Percentiles rank a stretch among this genome's conserved stretches.
Conservation (phyloP, 2,888 invertebrate genomes). For the Pollenia amentaria region DNA sequence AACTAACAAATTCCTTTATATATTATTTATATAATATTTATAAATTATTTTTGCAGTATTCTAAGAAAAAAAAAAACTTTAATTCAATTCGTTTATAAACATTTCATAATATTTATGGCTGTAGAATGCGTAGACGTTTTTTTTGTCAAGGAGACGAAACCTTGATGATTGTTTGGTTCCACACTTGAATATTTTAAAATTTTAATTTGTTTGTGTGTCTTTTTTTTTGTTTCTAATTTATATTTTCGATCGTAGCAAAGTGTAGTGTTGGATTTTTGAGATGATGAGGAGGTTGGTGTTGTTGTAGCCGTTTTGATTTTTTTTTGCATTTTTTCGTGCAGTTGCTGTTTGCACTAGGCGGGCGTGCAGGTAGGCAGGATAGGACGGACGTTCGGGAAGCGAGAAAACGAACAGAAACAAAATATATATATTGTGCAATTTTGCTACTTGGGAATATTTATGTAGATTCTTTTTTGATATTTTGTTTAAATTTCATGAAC, state of each 20-base stretch:
- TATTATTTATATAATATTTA: slow-evolving; percentile 8
- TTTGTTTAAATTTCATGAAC: slow-evolving; percentile 69
- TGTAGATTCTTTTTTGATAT: slow-evolving; percentile 55
- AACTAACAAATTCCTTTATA: slow-evolving; percentile 23
- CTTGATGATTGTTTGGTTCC: slow-evolving; percentile 44
- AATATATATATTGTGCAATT: slow-evolving; percentile 74
- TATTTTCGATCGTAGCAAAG: slow-evolving; percentile 41
- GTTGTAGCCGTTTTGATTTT: slow-evolving; percentile 19
- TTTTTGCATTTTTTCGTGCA: slow-evolving; percentile 12
- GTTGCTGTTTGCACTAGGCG: slow-evolving; percentile 51
- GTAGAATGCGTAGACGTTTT: slow-evolving; percentile 28
- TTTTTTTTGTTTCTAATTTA: slow-evolving; percentile 24
- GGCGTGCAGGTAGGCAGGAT: slow-evolving; percentile 50
- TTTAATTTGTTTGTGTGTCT: slow-evolving; percentile 43
- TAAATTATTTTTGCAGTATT: slow-evolving; percentile 26
- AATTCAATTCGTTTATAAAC: slow-evolving; percentile 57
- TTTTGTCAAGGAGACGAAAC: slow-evolving; percentile 54
- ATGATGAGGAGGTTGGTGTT: slow-evolving; percentile 31
- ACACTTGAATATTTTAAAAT: slow-evolving; percentile 23
- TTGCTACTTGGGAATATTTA: slow-evolving; percentile 55
- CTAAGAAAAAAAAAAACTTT: slow-evolving; percentile 9
- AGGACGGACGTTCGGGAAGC: slow-evolving; percentile 57
- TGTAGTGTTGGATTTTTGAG: slow-evolving; percentile 9
- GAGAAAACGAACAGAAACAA: slow-evolving; percentile 50
- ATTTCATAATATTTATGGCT: slow-evolving; percentile 22